phyloP scores from a whole-genome alignment of 2,113 vertebrate genomes.

The Hemibagrus wyckioides region DNA sequence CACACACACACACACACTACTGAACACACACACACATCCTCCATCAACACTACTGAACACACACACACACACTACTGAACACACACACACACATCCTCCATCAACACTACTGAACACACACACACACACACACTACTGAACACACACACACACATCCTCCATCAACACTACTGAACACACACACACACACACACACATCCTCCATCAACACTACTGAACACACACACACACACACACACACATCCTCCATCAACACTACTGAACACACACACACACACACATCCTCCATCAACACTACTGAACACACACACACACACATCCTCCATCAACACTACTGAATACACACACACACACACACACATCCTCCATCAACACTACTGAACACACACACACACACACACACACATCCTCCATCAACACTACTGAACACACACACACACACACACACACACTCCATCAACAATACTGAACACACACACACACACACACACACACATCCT shows the following conservation, averaged over 20 bases:
- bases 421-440: too few species aligned
- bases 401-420: not conserved
- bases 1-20: not conserved
- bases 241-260: not conserved
- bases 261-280: not conserved
- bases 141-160: too few species aligned
- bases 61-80: not conserved
- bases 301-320: too few species aligned
- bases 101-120: not conserved
- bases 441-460: too few species aligned
- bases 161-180: too few species aligned
- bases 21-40: not conserved
- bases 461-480: too few species aligned
- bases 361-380: too few species aligned
- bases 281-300: not conserved
- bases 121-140: not conserved
- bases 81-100: not conserved
- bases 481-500: too few species aligned
- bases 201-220: too few species aligned
- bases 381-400: not conserved
- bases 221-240: constrained; percentile 2
- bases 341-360: too few species aligned
- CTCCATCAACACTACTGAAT: too few species aligned
- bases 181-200: too few species aligned
- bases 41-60: not conserved